A percentile compares a stretch with the other conserved stretches of the same genome.
Evolutionary conservation across 2,797 vertebrate species (phyloP).

Genomic region (Aplochiton taeniatus): DNA sequence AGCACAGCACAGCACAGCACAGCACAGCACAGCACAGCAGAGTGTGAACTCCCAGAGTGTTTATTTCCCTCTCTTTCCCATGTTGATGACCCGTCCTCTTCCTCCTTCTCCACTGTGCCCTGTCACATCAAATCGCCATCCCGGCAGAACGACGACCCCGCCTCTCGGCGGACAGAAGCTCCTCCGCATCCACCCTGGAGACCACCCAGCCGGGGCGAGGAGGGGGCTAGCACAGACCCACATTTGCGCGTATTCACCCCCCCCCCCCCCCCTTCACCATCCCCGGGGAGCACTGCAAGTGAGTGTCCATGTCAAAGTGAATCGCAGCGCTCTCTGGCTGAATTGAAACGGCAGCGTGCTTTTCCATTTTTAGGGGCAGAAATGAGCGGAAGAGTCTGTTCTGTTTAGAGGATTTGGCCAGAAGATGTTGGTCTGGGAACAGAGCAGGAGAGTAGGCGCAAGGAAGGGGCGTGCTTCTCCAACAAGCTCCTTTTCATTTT

Average conservation of each 20-base stretch:
- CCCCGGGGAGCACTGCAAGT: slow-evolving; percentile 56
- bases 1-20: too few species aligned
- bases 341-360: slow-evolving; percentile 51
- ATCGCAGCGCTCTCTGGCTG: slow-evolving; percentile 49
- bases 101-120: slow-evolving; percentile 34
- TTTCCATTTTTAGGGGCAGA: slow-evolving; percentile 42
- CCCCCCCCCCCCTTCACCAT: slow-evolving; percentile 40
- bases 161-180: slow-evolving; percentile 52
- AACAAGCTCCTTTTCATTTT: slow-evolving; percentile 11
- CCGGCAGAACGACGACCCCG: slow-evolving; percentile 39
- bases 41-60: background rate
- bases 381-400: slow-evolving; percentile 16
- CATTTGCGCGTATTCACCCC: slow-evolving; percentile 10
- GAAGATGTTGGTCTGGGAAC: slow-evolving; percentile 3
- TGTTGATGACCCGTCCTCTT: background rate
- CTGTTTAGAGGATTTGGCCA: slow-evolving; percentile 21
- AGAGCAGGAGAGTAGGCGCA: background rate
- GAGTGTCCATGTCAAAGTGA: slow-evolving; percentile 54
- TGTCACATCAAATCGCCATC: slow-evolving; percentile 58
- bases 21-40: slow-evolving; percentile 3
- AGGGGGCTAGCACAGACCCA: slow-evolving; percentile 37
- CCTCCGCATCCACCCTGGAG: slow-evolving; percentile 42
- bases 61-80: background rate
- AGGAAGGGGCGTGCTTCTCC: slow-evolving; percentile 18
- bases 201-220: slow-evolving; percentile 31